Evolutionary conservation across 23 tunicate species (phyloP).

Genomic region (Pegea sp.): DNA sequence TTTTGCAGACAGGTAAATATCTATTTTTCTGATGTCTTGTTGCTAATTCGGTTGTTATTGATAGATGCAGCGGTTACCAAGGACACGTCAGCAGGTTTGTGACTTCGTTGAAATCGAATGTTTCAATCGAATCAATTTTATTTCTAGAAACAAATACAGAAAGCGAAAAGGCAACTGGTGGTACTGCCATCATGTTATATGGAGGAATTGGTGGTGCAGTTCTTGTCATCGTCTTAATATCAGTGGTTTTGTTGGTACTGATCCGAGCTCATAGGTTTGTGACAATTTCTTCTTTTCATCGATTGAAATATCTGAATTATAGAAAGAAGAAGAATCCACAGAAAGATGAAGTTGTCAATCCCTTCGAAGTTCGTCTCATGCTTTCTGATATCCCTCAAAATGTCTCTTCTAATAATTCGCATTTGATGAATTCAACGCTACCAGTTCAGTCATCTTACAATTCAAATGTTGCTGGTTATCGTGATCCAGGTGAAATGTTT

Average conservation of each 20-base stretch:
- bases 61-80: not conserved
- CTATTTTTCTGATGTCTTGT: not conserved
- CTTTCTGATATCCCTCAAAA: conserved; percentile 62
- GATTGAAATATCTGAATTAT: not conserved
- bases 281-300: not conserved
- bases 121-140: not conserved
- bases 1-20: conserved; percentile 35
- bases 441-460: too few relatives aligned
- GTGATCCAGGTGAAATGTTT: too few relatives aligned
- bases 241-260: conserved; percentile 21
- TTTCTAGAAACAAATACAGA: conserved; percentile 1
- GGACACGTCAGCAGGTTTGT: not conserved
- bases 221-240: conserved; percentile 17
- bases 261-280: conserved; percentile 9
- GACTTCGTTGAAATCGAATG: too few relatives aligned
- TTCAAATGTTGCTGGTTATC: too few relatives aligned
- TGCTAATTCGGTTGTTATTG: not conserved
- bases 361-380: conserved; percentile 90
- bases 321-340: conserved; percentile 11
- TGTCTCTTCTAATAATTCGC: too few relatives aligned
- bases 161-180: not conserved
- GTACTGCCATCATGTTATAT: conserved; percentile 16
- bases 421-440: too few relatives aligned
- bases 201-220: conserved; percentile 62
- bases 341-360: conserved; percentile 81